Evolutionary conservation across 2,113 vertebrate genomes (phyloP).

Genomic region (Tachysurus vachellii): DNA sequence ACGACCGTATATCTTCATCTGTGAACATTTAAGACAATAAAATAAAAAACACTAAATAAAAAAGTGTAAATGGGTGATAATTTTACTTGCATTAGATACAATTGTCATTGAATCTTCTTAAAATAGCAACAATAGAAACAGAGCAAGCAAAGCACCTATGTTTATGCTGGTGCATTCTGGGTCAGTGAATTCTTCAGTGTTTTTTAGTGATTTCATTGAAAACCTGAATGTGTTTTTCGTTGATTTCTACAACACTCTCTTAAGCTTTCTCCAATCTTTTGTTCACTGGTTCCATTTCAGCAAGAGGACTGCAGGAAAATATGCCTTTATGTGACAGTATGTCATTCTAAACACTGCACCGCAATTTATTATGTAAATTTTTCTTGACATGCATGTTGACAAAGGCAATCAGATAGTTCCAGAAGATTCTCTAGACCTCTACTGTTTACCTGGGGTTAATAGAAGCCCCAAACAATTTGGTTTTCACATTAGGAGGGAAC

Average conservation of each 20-base stretch:
- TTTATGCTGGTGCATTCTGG: neutral
- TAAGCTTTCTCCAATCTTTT: neutral
- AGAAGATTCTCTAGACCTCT: neutral
- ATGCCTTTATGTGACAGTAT: neutral
- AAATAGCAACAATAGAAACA: neutral
- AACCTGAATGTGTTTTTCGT: neutral
- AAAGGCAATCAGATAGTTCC: neutral
- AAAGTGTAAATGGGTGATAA: neutral
- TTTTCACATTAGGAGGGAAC: neutral
- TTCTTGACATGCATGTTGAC: neutral
- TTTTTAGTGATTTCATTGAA: neutral
- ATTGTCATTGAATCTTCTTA: neutral
- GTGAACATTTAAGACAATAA: neutral
- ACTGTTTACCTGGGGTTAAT: neutral
- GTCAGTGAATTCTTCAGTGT: neutral
- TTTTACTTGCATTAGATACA: neutral
- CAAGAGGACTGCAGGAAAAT: neutral
- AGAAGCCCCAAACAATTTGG: neutral
- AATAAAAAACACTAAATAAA: neutral
- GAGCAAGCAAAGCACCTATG: neutral
- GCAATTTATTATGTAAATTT: no score
- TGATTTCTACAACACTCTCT: neutral
- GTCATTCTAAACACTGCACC: neutral
- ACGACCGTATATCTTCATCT: neutral
- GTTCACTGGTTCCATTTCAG: neutral